Base-by-base conservation (phyloP, 2,113 vertebrate species). In the Thunnus maccoyii region DNA sequence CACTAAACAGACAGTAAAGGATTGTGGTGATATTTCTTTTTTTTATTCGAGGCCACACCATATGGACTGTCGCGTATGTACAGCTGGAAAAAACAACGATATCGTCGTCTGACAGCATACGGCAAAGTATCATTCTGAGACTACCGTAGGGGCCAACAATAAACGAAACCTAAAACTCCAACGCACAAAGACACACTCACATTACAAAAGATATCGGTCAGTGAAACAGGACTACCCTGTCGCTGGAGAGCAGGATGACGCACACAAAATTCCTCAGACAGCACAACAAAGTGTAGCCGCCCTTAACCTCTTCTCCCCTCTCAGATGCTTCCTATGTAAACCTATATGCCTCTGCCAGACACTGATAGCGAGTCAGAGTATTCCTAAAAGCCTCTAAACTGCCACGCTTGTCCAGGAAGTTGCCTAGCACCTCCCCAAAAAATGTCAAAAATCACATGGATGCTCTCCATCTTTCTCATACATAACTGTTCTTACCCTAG, bases 241-340 rank as follows among this genome's bases (percentile, higher is more conserved):
- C 32, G 76, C 86, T 73, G 78, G 64, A 86, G 69, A 88, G 66
- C 60, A 80, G 63, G 78, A 82, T 93, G 92, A 94, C 90, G 86
- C 90, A 91, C 82, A 63, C 71, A 32, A 85, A 90, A 93, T 93
- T 93, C 89, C 88, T 89, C 63, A 85, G 80, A 84, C 87, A 73
- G 83, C 56, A 89, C 76, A 86, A 83, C 82, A 82, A 74, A 88
- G 84, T 83, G 83, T n/a, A 72, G 68, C 73, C 50, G 58, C 74
- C 82, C 86, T 80, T 54, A 56, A 86, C 84, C 78, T 72, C 84
- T 78, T 55, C 76, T 79, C 77, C 79, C 18, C 57, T 62, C 64
- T 47, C 44, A 80, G 41, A 77, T n/a, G 70, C 78, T 72, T 84
- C 73, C 77, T 36, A 73, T 62, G 89, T 93, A 86, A 92, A 80